Conservation (phyloP, 2,888 invertebrate genomes). For the Clepsis dumicolana region DNA sequence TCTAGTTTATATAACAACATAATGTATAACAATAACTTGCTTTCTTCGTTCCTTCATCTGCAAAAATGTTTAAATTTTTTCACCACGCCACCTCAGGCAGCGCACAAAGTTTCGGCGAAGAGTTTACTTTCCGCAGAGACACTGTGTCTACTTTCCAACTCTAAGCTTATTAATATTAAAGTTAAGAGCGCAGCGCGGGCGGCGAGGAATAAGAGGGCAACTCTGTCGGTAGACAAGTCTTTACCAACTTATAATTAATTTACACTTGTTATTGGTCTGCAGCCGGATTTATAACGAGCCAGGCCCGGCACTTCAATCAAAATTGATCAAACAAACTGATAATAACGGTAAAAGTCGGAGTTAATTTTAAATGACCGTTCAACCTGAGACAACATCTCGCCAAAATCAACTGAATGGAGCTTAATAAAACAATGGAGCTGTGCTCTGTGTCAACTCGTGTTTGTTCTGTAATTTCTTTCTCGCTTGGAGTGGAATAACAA, state of each 20-base stretch:
- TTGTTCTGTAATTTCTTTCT: conserved; percentile 9
- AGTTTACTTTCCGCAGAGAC: conserved; percentile 36
- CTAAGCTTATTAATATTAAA: conserved; percentile 63
- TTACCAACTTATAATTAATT: conserved; percentile 62
- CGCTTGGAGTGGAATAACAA: neutral
- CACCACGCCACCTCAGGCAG: conserved; percentile 8
- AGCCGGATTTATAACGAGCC: conserved; percentile 50
- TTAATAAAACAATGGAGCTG: conserved; percentile 14
- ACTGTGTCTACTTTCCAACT: conserved; percentile 49
- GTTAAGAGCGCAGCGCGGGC: conserved; percentile 50
- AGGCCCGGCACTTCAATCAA: conserved; percentile 46
- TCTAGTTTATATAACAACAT: too few relatives aligned
- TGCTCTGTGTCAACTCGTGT: neutral
- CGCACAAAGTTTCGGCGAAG: conserved; percentile 17
- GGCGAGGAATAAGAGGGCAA: conserved; percentile 53
- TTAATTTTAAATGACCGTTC: conserved; percentile 52
- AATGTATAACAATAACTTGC: neutral
- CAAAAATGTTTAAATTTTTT: conserved; percentile 23
- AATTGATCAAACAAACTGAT: conserved; percentile 54
- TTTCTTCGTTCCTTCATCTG: neutral
- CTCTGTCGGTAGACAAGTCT: conserved; percentile 51
- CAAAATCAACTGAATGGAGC: conserved; percentile 39
- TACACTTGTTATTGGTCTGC: conserved; percentile 58
- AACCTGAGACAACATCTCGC: conserved; percentile 26
- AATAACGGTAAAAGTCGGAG: conserved; percentile 49